Base-by-base conservation (phyloP, 2,113 vertebrate genomes). In the Zootoca vivipara region DNA sequence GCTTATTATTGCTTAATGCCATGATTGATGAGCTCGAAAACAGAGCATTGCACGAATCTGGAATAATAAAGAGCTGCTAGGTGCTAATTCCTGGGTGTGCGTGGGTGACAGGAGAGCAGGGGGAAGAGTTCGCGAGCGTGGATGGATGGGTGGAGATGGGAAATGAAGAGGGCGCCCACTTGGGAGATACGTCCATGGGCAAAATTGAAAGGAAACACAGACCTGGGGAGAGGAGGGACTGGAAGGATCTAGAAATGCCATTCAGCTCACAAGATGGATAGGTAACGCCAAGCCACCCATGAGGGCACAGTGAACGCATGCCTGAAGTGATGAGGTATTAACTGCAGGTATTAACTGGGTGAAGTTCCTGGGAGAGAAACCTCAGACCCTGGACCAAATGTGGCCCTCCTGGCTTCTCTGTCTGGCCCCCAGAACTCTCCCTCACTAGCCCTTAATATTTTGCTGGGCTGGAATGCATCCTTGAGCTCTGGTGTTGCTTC, bases 1-100 rank as follows among this genome's bases (percentile, higher is more conserved):
- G 82, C 94, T 96, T 93, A 93, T 95, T 96, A 94, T 86, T 85
- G 87, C 94, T 95, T 95, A 95, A 95, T 95, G 93, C 83, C 92
- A 93, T 96, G 96, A 96, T 94, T 94, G 95, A 96, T 96, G 95
- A 95, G 93, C 91, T 92, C 91, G 52, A 89, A 90, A 92, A 92
- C 91, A 93, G 90, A 91, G 38, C 80, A 72, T 85, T 91, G 93
- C 91, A 90, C 92, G 86, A 93, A 80, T 87, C 91, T 78, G 90
- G 94, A 89, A 94, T 92, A 92, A 92, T 93, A 92, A 89, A 40
- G 70, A 72, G 69, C 69, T 87, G 35, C 85, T 85, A 67, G 70
- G 81, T 67, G 72, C 62, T 82, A 67, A 92, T 90, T 88, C 56
- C 58, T 65, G 56, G 26, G 38, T 10, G 20, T 24, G 72, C 35